Conservation (phyloP, 1,140 invertebrate genomes). For the Popillia japonica region DNA sequence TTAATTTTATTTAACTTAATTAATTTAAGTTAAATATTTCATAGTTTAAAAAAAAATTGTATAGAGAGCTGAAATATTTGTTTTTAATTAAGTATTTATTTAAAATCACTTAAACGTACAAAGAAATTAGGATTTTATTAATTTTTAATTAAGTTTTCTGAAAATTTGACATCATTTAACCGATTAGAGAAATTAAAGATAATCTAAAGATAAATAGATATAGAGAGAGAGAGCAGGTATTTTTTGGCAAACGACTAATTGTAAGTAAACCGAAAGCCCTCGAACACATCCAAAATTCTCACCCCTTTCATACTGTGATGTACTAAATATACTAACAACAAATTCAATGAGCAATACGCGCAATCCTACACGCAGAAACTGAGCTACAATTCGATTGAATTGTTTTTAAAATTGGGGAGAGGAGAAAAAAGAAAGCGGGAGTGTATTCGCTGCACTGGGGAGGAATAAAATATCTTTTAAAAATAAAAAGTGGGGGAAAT, state of each 20-base stretch:
- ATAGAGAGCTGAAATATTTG: constrained; percentile 1
- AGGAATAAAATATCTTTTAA: constrained; percentile 1
- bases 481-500: not conserved
- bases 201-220: too few relatives aligned
- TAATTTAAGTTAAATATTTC: not conserved
- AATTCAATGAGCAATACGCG: not conserved
- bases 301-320: constrained; percentile 1
- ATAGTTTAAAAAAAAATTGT: not conserved
- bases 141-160: too few relatives aligned
- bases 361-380: not conserved
- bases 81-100: not conserved
- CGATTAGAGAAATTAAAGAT: too few relatives aligned
- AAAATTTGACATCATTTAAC: too few relatives aligned
- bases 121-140: too few relatives aligned
- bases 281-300: constrained; percentile 2
- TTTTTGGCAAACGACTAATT: too few relatives aligned
- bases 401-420: not conserved
- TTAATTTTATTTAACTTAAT: not conserved
- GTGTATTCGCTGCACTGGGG: not conserved
- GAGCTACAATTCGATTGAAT: constrained; percentile 8
- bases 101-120: not conserved
- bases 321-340: constrained; percentile 9
- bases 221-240: too few relatives aligned
- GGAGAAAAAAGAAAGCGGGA: not conserved
- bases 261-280: not conserved